Base-by-base conservation (phyloP, 2,888 invertebrate species). In the Drosophila phalerata region DNA sequence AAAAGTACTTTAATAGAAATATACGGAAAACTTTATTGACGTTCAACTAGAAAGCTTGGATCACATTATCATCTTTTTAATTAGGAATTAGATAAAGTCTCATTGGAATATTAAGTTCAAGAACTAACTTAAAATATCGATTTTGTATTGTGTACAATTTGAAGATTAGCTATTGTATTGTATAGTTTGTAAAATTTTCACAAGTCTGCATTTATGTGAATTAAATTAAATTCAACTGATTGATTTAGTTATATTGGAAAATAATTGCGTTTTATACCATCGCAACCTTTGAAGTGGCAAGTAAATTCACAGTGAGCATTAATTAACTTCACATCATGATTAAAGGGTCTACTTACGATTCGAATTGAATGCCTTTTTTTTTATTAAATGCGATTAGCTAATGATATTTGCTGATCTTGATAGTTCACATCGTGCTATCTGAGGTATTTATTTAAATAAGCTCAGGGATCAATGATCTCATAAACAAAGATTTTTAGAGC, bases 381-480 rank as follows among this genome's bases (percentile, higher is more conserved):
- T 17, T 32, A 32, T 48, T 15, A 17, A 48, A 13, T 2, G 48
- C 32, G 8, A 48, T 48, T 30, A 51, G 34, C 37, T 37, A 22
- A 34, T 51, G 22, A 25, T 37, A 37, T 9, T n/a, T 37, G 15
- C 9, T 37, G 34, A 51, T 52, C 25, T 52, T 25, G 37, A 38
- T 38, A 38, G 25, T 25, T 38, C 25, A 25, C 25, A 15, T 25
- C 37, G 10, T 37, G 15, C 22, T 8, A 34, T 32, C 49, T 43
- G 2, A 25, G 13, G 22, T n/a, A 25, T 45, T 25, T 25, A n/a
- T 42, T 19, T 19, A 11, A 19, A 11, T 19, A 19, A 42, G 11
- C 11, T 42, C 19, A 19, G 10, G 10, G 42, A 42, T 19, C 11
- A 40, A 40, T 9, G 8, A 17, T 17, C 15, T 38, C 6, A 38